Evolutionary conservation across 1,140 invertebrate species (phyloP).

Genomic region (Oedothorax gibbosus): DNA sequence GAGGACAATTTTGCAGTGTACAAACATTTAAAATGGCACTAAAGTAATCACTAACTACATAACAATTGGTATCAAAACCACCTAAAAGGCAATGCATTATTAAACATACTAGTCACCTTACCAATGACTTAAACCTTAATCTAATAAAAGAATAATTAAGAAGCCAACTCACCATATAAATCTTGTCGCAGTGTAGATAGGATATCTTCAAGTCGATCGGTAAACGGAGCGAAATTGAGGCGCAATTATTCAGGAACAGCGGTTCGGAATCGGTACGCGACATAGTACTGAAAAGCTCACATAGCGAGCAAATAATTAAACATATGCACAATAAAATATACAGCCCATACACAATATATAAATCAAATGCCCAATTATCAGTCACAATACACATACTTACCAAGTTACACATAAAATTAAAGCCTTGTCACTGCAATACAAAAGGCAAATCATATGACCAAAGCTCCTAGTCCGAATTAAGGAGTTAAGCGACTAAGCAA

Average conservation of each 20-base stretch:
- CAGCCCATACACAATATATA: not conserved
- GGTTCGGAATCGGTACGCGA: not conserved
- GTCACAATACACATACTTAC: too few species aligned
- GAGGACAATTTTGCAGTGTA: not conserved
- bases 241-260: not conserved
- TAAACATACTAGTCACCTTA: conserved; percentile 11
- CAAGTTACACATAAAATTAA: too few species aligned
- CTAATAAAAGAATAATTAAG: not conserved
- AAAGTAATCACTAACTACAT: not conserved
- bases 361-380: too few species aligned
- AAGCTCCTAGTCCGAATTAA: too few species aligned
- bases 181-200: not conserved
- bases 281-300: conserved; percentile 15
- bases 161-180: conserved; percentile 43
- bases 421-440: too few species aligned
- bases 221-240: too few species aligned
- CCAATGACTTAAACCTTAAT: conserved; percentile 21
- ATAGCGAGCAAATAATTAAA: conserved; percentile 10
- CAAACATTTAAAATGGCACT: not conserved
- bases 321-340: not conserved
- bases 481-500: too few species aligned
- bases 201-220: too few species aligned
- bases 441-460: too few species aligned
- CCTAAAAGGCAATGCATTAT: not conserved
- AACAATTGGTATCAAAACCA: not conserved